These are phyloP conservation scores for Dioctria rufipes DNA, from an alignment of 2,888 invertebrate genomes.

Conservation along the genomic window DNA sequence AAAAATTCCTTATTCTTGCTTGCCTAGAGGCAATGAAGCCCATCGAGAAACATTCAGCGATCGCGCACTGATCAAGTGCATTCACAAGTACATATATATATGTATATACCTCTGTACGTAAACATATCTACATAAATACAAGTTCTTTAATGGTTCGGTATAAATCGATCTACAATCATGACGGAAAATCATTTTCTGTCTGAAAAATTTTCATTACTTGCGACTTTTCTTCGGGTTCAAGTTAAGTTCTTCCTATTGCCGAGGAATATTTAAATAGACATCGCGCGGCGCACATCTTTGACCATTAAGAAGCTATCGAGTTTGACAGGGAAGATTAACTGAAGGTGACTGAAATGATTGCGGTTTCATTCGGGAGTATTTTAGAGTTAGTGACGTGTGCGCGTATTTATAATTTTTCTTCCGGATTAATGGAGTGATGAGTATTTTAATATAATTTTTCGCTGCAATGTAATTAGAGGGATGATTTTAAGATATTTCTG, in stretches of 20 bases:
- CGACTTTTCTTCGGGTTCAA: constrained; percentile 23
- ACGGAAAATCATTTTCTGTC: constrained; percentile 48
- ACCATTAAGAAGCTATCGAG: constrained; percentile 39
- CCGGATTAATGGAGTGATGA: too few relatives aligned
- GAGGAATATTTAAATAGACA: constrained; percentile 44
- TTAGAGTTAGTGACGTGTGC: too few relatives aligned
- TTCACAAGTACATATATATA: not conserved
- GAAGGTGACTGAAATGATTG: constrained; percentile 16
- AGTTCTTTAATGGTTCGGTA: constrained; percentile 51
- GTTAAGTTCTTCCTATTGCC: not conserved
- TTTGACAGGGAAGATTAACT: constrained; percentile 43
- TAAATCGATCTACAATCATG: constrained; percentile 48
- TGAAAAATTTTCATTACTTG: constrained; percentile 50
- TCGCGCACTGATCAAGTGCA: constrained; percentile 45
- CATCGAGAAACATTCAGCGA: constrained; percentile 25
- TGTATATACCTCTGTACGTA: too few relatives aligned
- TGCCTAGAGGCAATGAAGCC: constrained; percentile 21
- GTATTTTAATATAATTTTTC: too few relatives aligned
- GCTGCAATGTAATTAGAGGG: too few relatives aligned
- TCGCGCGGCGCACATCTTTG: not conserved
- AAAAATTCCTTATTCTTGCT: constrained; percentile 12
- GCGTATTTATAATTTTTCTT: too few relatives aligned
- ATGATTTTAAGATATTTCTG: too few relatives aligned
- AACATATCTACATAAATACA: constrained; percentile 23
- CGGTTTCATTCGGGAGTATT: constrained; percentile 27